Evolutionary conservation across 2,888 invertebrate genomes (phyloP), one percentile per base, ranked within the genome.

Genomic region (Loripinus fragilis): DNA sequence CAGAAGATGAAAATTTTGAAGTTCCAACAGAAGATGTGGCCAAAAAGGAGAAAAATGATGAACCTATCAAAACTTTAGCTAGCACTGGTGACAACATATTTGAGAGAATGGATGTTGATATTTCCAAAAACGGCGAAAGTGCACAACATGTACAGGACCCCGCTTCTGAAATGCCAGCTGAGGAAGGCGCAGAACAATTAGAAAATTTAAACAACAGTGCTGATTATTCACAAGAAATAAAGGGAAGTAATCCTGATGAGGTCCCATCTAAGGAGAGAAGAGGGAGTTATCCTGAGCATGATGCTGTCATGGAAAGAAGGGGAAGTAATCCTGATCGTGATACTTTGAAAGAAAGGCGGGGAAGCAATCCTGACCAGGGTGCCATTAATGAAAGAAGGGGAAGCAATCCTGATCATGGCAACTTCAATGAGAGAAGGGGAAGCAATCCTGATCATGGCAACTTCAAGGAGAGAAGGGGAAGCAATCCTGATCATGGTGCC

Each of bases 191-290:
- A 41, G 30, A 64, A 42, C 23, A 42, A 0, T 64, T n/a, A 64
- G 41, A 42, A 64, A 64, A 45, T 23, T 10, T 17, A 2, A 35
- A 23, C 30, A 48, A 69, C 23, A 66, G 41, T 41, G 66, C 66
- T 41, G 38, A 71, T 41, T 30, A 33, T 41, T 33, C 67, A 70
- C 72, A 50, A 48, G 66, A 60, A 71, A 72, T 76, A 71, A 75
- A 74, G 71, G 80, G 78, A 78, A 78, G 84, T 77, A 83, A 78
- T 66, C 60, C 73, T 45, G n/a, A 45, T 45, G 17, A 45, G 8
- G 45, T 20, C 8, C 20, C 45, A 12, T 8, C n/a, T 3, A 45
- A 20, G n/a, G 45, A 45, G 20, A 45, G 45, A 45, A 45, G 45
- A 17, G 45, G 45, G n/a, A 45, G 45, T 45, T 15, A 45, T 20